These are phyloP conservation scores for Saccostrea echinata DNA, from an alignment of 1,140 invertebrate genomes.

Conservation along the genomic window DNA sequence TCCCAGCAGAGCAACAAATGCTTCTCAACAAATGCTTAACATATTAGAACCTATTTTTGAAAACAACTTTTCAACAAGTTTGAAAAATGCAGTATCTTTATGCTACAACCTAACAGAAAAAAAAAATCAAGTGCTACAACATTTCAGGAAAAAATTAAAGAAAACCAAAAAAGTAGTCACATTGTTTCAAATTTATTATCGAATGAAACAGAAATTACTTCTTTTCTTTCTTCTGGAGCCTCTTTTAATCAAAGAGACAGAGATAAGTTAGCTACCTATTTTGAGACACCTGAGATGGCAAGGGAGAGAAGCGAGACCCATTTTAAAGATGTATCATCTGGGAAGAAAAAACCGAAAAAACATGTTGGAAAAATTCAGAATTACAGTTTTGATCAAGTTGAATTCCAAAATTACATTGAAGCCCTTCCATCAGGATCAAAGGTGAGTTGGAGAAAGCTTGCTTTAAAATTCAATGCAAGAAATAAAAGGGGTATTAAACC, in stretches of 20 bases:
- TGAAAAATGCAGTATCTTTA: not conserved
- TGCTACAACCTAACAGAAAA: not conserved
- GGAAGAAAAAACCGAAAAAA: not conserved
- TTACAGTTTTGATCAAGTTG: not conserved
- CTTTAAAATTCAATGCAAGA: too few species aligned
- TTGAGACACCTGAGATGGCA: conserved; percentile 2
- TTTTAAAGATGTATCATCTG: not conserved
- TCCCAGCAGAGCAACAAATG: not conserved
- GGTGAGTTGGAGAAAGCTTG: not conserved
- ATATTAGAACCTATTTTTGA: conserved; percentile 15
- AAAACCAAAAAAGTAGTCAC: not conserved
- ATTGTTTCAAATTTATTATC: not conserved
- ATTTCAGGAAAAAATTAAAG: not conserved
- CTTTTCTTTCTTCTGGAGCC: not conserved
- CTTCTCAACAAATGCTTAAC: not conserved
- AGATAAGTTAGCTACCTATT: not conserved
- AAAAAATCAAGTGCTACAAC: not conserved
- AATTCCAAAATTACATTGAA: not conserved
- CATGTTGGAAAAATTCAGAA: not conserved
- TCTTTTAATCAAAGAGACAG: not conserved
- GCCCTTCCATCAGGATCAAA: not conserved
- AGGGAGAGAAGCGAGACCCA: not conserved
- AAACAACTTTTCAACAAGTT: not conserved
- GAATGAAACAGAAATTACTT: not conserved
- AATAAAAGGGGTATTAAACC: too few species aligned